Evolutionary conservation across 2,888 invertebrate genomes (phyloP), one percentile per base, ranked within the genome.

Genomic region (Brachyptera risi): DNA sequence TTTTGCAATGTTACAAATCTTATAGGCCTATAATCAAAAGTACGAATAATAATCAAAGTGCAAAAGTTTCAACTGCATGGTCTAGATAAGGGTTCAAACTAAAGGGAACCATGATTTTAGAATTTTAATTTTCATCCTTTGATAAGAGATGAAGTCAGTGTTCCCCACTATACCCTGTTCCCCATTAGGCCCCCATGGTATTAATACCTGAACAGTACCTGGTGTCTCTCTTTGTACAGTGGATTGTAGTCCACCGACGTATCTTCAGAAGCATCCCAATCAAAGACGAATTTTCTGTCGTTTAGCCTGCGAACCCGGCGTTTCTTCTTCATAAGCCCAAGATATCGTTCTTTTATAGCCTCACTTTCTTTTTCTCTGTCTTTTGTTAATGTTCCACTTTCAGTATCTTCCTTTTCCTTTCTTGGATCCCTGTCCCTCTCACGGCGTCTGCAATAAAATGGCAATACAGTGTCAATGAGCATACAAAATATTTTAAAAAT

Each of bases 261-360:
- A 72, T 99, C 99, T 76, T 99, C 99, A 0, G 92, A 90, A 0
- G 96, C 96, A 78, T 99, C 99, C 99, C 99, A 99, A 76, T 99
- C 99, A 76, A 99, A 99, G 0, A 99, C 98, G 80, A 99, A 99
- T 78, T 99, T 99, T 15, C 98, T 82, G 73, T 99, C 99, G 77
- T 99, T 99, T 42, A 99, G 78, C 64, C 98, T 81, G 17, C 99
- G 80, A 0, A 96, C 93, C 61, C 97, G 80, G 13, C 96, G 83
- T 72, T 95, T 95, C 73, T 96, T 95, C 73, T 96, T 97, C 0
- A 93, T 80, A 49, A 95, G 84, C 0, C 98, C 98, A 56, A 98
- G 79, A 74, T 98, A 98, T 3, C 97, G 82, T 72, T 97, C 97
- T 70, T 94, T 92, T 61, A 98, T 97, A 0, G 97, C 97, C 75